Evolutionary conservation across 2,888 invertebrate species (phyloP).

Genomic region (Sarcophaga variegata): DNA sequence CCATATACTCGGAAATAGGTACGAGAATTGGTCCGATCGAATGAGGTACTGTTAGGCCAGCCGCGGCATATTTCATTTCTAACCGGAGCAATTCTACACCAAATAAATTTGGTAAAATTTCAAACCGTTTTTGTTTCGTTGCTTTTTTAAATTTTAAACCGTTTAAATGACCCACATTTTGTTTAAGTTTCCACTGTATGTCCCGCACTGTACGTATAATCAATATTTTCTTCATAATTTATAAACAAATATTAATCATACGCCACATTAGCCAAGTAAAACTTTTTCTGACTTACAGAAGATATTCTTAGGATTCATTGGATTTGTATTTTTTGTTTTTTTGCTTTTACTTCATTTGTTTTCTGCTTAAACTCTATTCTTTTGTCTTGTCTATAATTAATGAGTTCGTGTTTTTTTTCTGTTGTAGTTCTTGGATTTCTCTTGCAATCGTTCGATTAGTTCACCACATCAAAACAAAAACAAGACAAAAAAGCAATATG

Average conservation of each 20-base stretch:
- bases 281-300: neutral
- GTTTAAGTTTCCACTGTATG: too few species aligned
- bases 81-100: too few species aligned
- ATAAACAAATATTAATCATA: neutral
- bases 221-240: neutral
- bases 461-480: neutral
- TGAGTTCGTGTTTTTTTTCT: neutral
- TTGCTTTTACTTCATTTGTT: neutral
- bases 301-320: too few species aligned
- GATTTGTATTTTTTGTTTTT: neutral
- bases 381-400: constrained; percentile 11
- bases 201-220: neutral
- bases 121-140: too few species aligned
- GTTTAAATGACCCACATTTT: too few species aligned
- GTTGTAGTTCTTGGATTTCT: neutral
- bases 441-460: neutral
- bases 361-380: neutral
- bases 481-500: neutral
- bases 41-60: too few species aligned
- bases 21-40: too few species aligned
- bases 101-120: too few species aligned
- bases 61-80: too few species aligned
- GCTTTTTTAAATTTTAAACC: too few species aligned
- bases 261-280: neutral
- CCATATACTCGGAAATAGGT: too few species aligned